Percentiles rank a stretch among this genome's conserved stretches.
Conservation (phyloP, 2,113 vertebrate species). For the Brachionichthys hirsutus region DNA sequence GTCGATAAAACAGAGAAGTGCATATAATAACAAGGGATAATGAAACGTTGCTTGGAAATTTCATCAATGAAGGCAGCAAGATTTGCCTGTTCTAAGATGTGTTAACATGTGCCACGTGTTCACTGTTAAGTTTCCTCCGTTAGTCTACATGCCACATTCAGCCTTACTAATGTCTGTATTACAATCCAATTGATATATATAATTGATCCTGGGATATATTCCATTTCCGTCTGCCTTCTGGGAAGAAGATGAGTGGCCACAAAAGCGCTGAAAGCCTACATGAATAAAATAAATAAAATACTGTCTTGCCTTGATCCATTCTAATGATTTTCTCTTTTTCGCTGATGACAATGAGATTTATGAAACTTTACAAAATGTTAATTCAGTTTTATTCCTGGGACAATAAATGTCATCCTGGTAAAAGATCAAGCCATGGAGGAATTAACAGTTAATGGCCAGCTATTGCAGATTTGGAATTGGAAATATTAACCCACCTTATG, state of each 20-base stretch:
- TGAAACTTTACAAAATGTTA: no score
- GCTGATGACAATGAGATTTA: constrained; percentile 21
- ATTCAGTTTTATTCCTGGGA: no score
- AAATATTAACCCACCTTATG: not conserved
- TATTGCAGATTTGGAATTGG: constrained; percentile 6
- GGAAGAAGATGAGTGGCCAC: constrained; percentile 48
- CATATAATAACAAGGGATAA: constrained; percentile 28
- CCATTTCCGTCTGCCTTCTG: constrained; percentile 52
- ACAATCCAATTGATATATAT: constrained; percentile 44
- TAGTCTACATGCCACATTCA: constrained; percentile 23
- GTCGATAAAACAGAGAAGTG: constrained; percentile 21
- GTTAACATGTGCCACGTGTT: constrained; percentile 39
- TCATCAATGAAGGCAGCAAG: constrained; percentile 46
- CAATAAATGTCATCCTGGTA: constrained; percentile 31
- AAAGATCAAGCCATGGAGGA: constrained; percentile 16
- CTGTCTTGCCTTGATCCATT: constrained; percentile 25
- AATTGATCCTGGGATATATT: constrained; percentile 66
- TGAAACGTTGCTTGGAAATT: constrained; percentile 31
- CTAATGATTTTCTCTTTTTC: constrained; percentile 22
- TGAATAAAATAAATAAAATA: constrained; percentile 35
- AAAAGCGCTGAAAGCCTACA: constrained; percentile 50
- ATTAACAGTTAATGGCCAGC: constrained; percentile 8
- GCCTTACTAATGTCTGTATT: constrained; percentile 48
- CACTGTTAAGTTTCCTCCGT: constrained; percentile 34
- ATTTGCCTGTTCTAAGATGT: constrained; percentile 35